These are phyloP conservation scores for Carassius auratus DNA, from an alignment of 2,113 vertebrate genomes.

Conservation along the genomic window DNA sequence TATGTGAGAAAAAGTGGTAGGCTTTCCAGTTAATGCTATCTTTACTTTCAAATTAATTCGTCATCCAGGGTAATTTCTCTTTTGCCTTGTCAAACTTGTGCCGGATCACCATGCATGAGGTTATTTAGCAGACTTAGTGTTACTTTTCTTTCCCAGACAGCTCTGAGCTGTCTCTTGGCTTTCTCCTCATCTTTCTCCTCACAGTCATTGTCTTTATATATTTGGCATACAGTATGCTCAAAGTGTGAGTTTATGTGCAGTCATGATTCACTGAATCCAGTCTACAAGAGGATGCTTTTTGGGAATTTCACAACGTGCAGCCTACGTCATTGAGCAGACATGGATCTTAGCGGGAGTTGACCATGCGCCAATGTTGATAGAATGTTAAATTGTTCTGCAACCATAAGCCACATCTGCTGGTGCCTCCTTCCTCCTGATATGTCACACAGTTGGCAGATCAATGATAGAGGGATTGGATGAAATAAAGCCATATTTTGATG, in stretches of 20 bases:
- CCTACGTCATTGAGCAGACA: constrained; percentile 52
- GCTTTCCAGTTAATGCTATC: background rate
- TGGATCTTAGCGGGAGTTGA: constrained; percentile 51
- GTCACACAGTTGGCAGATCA: constrained; percentile 4
- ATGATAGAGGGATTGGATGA: background rate
- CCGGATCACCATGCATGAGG: background rate
- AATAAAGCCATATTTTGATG: constrained; percentile 22
- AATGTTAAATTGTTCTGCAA: constrained; percentile 48
- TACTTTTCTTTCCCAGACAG: background rate
- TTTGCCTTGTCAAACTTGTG: background rate
- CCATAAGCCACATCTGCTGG: constrained; percentile 46
- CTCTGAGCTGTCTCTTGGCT: background rate
- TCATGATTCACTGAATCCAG: constrained; percentile 48
- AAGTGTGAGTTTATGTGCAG: constrained; percentile 9
- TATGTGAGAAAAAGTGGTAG: background rate
- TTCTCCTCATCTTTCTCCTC: constrained; percentile 17
- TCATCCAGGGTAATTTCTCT: background rate
- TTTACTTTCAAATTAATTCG: background rate
- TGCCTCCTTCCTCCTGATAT: constrained; percentile 24
- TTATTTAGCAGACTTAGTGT: background rate
- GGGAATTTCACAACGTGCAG: constrained; percentile 42
- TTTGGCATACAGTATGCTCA: constrained; percentile 25
- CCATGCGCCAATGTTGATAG: constrained; percentile 47
- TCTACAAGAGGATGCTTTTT: constrained; percentile 45
- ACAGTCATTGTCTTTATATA: constrained; percentile 14